Percentiles rank a stretch among this genome's conserved stretches.
Conservation (phyloP, 2,888 invertebrate species). For the Apamea sordens region DNA sequence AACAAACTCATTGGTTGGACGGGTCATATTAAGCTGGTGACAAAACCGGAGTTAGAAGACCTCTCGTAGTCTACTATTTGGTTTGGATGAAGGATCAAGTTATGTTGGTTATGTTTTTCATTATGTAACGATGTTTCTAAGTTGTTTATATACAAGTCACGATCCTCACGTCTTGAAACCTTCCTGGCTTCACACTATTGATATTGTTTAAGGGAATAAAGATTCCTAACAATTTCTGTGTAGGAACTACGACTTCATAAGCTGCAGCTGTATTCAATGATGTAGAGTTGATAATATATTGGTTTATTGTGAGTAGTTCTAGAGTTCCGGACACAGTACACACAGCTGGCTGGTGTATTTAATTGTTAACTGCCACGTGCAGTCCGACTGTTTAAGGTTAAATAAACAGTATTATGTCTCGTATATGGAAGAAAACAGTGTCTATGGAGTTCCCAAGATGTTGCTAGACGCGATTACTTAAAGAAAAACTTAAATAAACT, state of each 20-base stretch:
- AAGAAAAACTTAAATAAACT: constrained; percentile 6
- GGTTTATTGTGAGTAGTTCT: constrained; percentile 7
- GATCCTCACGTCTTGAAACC: constrained; percentile 57
- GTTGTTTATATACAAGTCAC: constrained; percentile 69
- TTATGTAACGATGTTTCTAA: constrained; percentile 63
- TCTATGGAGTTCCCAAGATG: not conserved
- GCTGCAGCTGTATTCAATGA: not conserved
- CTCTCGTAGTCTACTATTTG: constrained; percentile 20
- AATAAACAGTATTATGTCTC: constrained; percentile 16
- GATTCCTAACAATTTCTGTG: constrained; percentile 14
- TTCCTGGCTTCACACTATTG: constrained; percentile 66
- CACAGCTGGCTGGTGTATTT: constrained; percentile 39
- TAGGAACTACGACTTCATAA: constrained; percentile 6
- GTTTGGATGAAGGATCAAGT: constrained; percentile 28
- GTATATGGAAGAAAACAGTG: not conserved
- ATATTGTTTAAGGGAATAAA: constrained; percentile 64
- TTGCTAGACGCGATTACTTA: not conserved
- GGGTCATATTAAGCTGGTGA: constrained; percentile 51
- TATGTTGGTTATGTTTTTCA: constrained; percentile 39
- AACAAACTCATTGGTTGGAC: constrained; percentile 32
- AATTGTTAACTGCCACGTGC: constrained; percentile 19
- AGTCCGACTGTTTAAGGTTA: not conserved
- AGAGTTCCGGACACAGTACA: not conserved
- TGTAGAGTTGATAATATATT: not conserved
- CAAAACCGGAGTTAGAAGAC: constrained; percentile 25